A percentile compares a stretch with the other conserved stretches of the same genome.
phyloP scores from a whole-genome alignment of 2,797 vertebrate genomes.

The Etheostoma nigrum region DNA sequence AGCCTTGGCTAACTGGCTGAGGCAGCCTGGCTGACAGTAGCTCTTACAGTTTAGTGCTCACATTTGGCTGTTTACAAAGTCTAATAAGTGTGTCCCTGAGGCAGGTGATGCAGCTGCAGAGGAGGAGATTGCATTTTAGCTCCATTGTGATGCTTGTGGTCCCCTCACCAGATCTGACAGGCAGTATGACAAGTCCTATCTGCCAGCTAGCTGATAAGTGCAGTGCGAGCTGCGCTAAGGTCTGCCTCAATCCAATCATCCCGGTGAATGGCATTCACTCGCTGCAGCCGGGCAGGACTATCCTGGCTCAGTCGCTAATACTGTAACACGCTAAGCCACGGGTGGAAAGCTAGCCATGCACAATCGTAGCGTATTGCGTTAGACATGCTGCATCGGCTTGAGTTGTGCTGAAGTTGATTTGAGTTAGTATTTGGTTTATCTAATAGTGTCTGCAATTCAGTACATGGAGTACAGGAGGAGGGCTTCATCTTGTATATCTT shows the following conservation, averaged over 20 bases:
- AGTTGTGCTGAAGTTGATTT: slow-evolving; percentile 47
- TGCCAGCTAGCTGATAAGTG: slow-evolving; percentile 86
- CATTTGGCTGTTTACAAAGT: slow-evolving; percentile 84
- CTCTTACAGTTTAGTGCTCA: slow-evolving; percentile 72
- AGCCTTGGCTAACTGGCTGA: slow-evolving; percentile 50
- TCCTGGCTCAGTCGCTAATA: slow-evolving; percentile 62
- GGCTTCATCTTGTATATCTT: not conserved
- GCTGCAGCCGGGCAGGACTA: slow-evolving; percentile 53
- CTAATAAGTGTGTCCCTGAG: slow-evolving; percentile 82
- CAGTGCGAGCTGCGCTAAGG: slow-evolving; percentile 75
- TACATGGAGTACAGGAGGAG: not conserved
- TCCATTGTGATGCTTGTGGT: slow-evolving; percentile 80
- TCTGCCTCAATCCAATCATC: slow-evolving; percentile 86
- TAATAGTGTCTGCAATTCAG: slow-evolving; percentile 18
- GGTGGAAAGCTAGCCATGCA: slow-evolving; percentile 61
- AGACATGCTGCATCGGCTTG: slow-evolving; percentile 54
- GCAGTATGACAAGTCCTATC: slow-evolving; percentile 86
- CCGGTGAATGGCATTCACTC: slow-evolving; percentile 65
- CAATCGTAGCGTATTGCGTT: slow-evolving; percentile 49
- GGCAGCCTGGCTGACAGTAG: slow-evolving; percentile 65
- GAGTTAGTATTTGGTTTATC: slow-evolving; percentile 38
- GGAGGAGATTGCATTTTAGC: slow-evolving; percentile 86
- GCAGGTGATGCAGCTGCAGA: slow-evolving; percentile 74
- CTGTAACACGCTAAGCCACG: slow-evolving; percentile 50
- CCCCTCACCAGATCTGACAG: slow-evolving; percentile 85